Percentiles rank a stretch among this genome's conserved stretches.
Evolutionary conservation across 2,888 invertebrate genomes (phyloP).

Genomic region (Lepidochrysops patricia): DNA sequence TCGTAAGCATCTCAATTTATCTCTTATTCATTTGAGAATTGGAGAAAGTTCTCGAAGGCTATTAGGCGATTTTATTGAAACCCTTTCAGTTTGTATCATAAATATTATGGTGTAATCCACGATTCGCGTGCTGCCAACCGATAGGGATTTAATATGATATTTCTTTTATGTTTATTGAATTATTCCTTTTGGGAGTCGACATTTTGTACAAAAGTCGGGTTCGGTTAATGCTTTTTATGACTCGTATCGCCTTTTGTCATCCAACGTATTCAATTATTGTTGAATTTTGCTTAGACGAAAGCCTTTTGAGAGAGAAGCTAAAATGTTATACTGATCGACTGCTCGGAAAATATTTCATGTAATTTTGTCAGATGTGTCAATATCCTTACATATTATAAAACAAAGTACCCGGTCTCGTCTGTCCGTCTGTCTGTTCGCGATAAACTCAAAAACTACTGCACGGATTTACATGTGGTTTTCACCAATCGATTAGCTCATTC

Average conservation of each 20-base stretch:
- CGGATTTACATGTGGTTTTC: no score
- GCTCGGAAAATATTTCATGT: no score
- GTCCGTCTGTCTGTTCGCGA: no score
- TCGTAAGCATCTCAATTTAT: no score
- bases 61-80: slow-evolving; percentile 20
- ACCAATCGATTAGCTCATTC: no score
- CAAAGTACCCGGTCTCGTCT: no score
- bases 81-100: slow-evolving; percentile 44
- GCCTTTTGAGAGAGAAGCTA: neutral
- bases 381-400: no score
- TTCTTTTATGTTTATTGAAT: slow-evolving; percentile 47
- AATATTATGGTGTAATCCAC: slow-evolving; percentile 37
- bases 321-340: no score
- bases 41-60: slow-evolving; percentile 15
- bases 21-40: no score
- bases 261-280: neutral
- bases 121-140: slow-evolving; percentile 44
- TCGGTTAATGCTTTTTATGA: neutral
- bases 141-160: slow-evolving; percentile 56
- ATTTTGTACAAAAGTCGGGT: slow-evolving; percentile 8
- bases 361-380: no score
- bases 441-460: no score
- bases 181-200: slow-evolving; percentile 6
- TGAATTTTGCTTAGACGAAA: neutral
- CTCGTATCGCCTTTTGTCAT: neutral